Evolutionary conservation across 2,113 vertebrate genomes (phyloP), one percentile per base, ranked within the genome.

Genomic region (Thunnus maccoyii): DNA sequence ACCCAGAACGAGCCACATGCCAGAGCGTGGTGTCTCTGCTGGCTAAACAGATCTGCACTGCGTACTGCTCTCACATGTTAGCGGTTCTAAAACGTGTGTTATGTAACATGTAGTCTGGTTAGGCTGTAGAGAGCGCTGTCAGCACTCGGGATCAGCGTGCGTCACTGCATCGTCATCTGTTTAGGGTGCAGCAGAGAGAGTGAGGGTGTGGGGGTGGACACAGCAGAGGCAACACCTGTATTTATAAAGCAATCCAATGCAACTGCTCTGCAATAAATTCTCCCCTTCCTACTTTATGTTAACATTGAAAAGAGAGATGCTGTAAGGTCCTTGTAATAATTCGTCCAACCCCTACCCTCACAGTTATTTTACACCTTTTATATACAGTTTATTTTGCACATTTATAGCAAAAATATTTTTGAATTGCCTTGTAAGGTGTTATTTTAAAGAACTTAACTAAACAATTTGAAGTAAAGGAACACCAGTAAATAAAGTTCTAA

Each of bases 1-100:
- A 74, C 87, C 92, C 90, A 76, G 64, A 64, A 52, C 2, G 68
- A 84, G 62, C 80, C 62, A 15, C 73, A 68, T 47, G 69, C 80
- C 82, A 22, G 51, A 77, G 58, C 56, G 5, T 32, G 60, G 66
- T 3, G 74, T 56, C 88, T 72, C 55, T 71, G 55, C 36, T 67
- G 48, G 15, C 81, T 71, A 51, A 86, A 48, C 30, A 27, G 73
- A 72, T 78, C 72, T 84, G 52, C 52, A 62, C 56, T 51, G 30
- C 64, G 4, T 18, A 22, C 71, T 4, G 57, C 76, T 70, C 76
- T 70, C 78, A 64, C 65, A 76, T 66, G 73, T 44, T 3, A 55
- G 52, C 16, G 47, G 22, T 50, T 70, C 50, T 15, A 9, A 52
- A 78, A 72, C 14, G 4, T 7, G 22, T 1, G 74, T 88, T 81